Evolutionary conservation across 2,797 vertebrate genomes (phyloP).

Genomic region (Syngnathus acus): DNA sequence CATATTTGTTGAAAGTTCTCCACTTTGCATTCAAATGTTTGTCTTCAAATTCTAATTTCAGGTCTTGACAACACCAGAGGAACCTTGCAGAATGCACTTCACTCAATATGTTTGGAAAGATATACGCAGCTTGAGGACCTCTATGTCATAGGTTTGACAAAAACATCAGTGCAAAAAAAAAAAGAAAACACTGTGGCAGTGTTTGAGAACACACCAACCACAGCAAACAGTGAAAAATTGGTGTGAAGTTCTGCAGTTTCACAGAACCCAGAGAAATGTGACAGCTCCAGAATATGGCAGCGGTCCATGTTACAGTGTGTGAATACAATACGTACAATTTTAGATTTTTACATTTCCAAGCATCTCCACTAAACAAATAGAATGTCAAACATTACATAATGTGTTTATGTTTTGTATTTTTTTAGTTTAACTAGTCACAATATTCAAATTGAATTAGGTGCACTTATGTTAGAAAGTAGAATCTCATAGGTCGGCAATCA

Average conservation of each 20-base stretch:
- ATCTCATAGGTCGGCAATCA: too few relatives aligned
- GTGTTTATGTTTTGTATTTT: too few relatives aligned
- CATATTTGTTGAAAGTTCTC: too few relatives aligned
- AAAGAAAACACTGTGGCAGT: background rate
- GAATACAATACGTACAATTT: background rate
- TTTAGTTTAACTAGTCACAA: too few relatives aligned
- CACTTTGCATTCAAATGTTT: too few relatives aligned
- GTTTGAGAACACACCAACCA: slow-evolving; percentile 21
- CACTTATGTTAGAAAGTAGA: too few relatives aligned
- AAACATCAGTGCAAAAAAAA: background rate
- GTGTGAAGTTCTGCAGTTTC: slow-evolving; percentile 54
- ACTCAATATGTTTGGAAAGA: background rate
- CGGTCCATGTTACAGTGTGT: slow-evolving; percentile 19
- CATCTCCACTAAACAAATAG: background rate
- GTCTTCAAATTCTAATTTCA: background rate
- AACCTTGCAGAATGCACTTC: background rate
- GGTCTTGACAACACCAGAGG: background rate
- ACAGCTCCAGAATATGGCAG: slow-evolving; percentile 52
- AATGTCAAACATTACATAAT: too few relatives aligned
- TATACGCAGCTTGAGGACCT: background rate
- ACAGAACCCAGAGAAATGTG: slow-evolving; percentile 62
- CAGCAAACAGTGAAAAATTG: slow-evolving; percentile 18
- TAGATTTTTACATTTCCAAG: background rate
- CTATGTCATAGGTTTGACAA: background rate
- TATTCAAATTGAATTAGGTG: too few relatives aligned